phyloP scores from a whole-genome alignment of 2,113 vertebrate genomes.

The Festucalex cinctus region DNA sequence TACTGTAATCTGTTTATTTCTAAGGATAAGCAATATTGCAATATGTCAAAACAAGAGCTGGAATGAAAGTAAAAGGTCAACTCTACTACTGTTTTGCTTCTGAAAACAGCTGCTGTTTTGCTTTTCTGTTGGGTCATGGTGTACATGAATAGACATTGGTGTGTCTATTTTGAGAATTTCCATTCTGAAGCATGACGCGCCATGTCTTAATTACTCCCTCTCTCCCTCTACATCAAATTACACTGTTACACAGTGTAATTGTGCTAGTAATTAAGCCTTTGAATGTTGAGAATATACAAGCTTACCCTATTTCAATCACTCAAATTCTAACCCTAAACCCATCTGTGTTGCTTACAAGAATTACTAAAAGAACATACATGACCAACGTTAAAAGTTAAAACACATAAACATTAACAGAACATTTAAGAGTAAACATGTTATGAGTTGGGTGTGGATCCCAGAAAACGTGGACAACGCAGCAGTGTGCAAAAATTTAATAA shows the following conservation, averaged over 20 bases:
- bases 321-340: neutral
- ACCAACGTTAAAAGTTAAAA: too few species aligned
- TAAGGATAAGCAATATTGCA: too few species aligned
- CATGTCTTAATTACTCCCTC: slow-evolving; percentile 22
- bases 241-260: slow-evolving; percentile 53
- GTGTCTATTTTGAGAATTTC: slow-evolving; percentile 48
- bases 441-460: too few species aligned
- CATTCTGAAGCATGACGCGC: slow-evolving; percentile 35
- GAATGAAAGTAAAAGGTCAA: neutral
- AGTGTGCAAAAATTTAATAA: too few species aligned
- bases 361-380: too few species aligned
- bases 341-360: slow-evolving; percentile 3
- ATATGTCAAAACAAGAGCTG: neutral
- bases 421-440: too few species aligned
- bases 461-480: too few species aligned
- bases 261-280: slow-evolving; percentile 64
- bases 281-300: slow-evolving; percentile 52
- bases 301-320: slow-evolving; percentile 23
- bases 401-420: too few species aligned
- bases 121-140: slow-evolving; percentile 33
- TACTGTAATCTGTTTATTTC: too few species aligned
- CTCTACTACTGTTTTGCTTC: neutral
- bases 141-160: slow-evolving; percentile 25
- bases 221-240: slow-evolving; percentile 53
- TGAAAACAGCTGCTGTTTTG: neutral